phyloP scores from a whole-genome alignment of 1,140 invertebrate genomes.

The Eurytemora carolleeae region DNA sequence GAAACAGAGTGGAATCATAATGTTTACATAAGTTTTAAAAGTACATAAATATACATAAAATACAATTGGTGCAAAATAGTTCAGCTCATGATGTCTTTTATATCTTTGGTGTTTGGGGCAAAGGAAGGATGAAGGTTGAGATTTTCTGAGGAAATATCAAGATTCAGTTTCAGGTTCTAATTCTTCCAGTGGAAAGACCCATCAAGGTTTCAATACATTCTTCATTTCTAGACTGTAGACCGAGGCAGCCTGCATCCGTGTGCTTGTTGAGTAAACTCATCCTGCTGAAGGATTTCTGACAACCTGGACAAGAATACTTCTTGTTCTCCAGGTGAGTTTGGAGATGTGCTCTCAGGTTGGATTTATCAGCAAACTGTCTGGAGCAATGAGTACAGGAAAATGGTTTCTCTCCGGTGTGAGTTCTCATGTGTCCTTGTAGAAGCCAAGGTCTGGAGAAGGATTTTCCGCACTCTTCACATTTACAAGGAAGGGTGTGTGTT shows the following conservation, averaged over 20 bases:
- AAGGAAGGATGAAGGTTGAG: too few relatives aligned
- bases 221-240: constrained; percentile 8
- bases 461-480: constrained; percentile 87
- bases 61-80: too few relatives aligned
- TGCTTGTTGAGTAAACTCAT: constrained; percentile 91
- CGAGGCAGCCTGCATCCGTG: constrained; percentile 56
- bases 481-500: constrained; percentile 92
- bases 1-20: too few relatives aligned
- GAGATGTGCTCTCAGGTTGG: constrained; percentile 82
- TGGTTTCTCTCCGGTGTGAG: constrained; percentile 89
- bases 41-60: too few relatives aligned
- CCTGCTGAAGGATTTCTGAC: constrained; percentile 88
- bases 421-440: constrained; percentile 79
- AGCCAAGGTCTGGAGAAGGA: constrained; percentile 92
- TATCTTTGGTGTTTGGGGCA: too few relatives aligned
- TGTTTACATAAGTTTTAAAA: too few relatives aligned
- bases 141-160: too few relatives aligned
- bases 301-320: constrained; percentile 79
- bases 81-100: too few relatives aligned
- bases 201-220: constrained; percentile 11
- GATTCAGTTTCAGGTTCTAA: constrained; percentile 3
- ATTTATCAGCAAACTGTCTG: constrained; percentile 85
- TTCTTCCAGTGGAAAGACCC: constrained; percentile 7
- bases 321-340: constrained; percentile 96
- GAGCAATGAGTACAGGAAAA: constrained; percentile 87